These are phyloP conservation scores for Cetonia aurata DNA, from an alignment of 2,888 invertebrate species.

Conservation along the genomic window DNA sequence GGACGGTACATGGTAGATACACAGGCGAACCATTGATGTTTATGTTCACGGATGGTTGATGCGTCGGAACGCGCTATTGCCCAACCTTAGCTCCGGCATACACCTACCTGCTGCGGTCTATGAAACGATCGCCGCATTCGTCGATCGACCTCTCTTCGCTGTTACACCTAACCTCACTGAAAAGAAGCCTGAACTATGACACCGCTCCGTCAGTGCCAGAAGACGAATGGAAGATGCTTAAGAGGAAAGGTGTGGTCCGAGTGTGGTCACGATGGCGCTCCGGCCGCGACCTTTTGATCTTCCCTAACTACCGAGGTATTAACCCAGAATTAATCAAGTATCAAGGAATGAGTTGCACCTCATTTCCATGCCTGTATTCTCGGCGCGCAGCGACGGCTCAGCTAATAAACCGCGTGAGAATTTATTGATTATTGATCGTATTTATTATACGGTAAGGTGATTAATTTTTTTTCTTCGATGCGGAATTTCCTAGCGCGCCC, in stretches of 20 bases:
- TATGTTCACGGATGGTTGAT: constrained; percentile 31
- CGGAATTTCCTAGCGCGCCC: constrained; percentile 23
- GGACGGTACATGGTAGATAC: constrained; percentile 16
- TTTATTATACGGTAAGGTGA: constrained; percentile 37
- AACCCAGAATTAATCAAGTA: constrained; percentile 46
- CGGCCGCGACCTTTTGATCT: constrained; percentile 54
- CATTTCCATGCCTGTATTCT: constrained; percentile 17
- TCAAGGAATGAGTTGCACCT: constrained; percentile 35
- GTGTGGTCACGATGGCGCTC: constrained; percentile 54
- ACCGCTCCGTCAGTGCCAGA: constrained; percentile 43
- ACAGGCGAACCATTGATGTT: constrained; percentile 19
- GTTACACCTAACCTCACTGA: constrained; percentile 35
- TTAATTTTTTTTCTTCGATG: constrained; percentile 35
- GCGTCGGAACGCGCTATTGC: constrained; percentile 25
- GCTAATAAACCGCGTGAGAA: constrained; percentile 38
- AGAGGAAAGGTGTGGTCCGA: constrained; percentile 55
- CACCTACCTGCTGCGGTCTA: constrained; percentile 14
- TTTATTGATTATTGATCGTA: constrained; percentile 40
- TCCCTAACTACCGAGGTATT: constrained; percentile 49
- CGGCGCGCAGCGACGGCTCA: constrained; percentile 6
- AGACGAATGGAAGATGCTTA: constrained; percentile 54
- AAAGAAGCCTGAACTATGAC: constrained; percentile 48
- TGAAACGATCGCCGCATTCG: constrained; percentile 9
- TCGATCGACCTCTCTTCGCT: constrained; percentile 27
- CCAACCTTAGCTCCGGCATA: constrained; percentile 11